These are phyloP conservation scores for Meteorus sp. DNA, from an alignment of 1,140 invertebrate species.

Conservation along the genomic window DNA sequence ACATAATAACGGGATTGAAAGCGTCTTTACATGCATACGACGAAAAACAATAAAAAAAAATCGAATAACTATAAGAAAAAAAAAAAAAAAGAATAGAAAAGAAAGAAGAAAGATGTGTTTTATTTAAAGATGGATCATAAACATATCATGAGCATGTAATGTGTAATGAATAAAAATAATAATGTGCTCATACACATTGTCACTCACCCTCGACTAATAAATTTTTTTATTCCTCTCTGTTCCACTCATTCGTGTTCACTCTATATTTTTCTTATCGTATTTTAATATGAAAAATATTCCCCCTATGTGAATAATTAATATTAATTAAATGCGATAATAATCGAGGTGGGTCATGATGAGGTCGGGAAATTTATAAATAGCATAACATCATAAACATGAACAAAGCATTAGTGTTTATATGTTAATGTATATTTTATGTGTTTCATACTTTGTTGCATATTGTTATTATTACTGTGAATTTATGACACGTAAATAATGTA, in stretches of 20 bases:
- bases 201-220: conserved; percentile 2
- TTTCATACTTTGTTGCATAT: neutral
- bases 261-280: no score
- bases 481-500: conserved; percentile 16
- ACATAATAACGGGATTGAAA: no score
- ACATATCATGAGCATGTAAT: no score
- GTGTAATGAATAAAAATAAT: neutral
- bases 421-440: neutral
- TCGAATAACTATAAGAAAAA: neutral
- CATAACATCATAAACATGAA: neutral
- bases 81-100: no score
- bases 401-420: neutral
- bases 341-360: neutral
- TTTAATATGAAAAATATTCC: no score
- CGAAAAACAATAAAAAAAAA: neutral
- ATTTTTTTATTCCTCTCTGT: no score
- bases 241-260: no score
- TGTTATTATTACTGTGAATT: neutral
- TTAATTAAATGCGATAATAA: conserved; percentile 2
- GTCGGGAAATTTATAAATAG: neutral
- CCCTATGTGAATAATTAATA: neutral
- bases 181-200: neutral
- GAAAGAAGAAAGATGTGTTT: no score
- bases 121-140: no score
- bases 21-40: neutral